These are phyloP conservation scores for Onthophagus sagittarius DNA, from an alignment of 2,888 invertebrate genomes.

Conservation along the genomic window DNA sequence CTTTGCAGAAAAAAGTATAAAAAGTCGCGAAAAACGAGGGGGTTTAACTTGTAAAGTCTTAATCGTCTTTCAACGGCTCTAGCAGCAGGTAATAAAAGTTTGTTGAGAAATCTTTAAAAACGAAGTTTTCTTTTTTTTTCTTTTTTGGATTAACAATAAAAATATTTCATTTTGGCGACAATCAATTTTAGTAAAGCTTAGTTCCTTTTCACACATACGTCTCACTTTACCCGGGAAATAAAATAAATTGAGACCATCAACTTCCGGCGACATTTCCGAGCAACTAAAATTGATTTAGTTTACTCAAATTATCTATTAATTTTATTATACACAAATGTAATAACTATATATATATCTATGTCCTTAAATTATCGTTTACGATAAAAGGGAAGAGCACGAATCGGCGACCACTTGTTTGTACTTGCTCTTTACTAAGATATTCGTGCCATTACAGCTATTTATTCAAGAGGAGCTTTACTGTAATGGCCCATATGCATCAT, in stretches of 20 bases:
- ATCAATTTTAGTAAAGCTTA: background rate
- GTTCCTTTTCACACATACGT: background rate
- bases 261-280: background rate
- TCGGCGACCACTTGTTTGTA: background rate
- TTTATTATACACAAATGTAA: too few relatives aligned
- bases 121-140: too few relatives aligned
- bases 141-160: too few relatives aligned
- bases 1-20: background rate
- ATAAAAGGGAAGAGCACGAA: background rate
- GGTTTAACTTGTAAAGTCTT: background rate
- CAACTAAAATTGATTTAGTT: too few relatives aligned
- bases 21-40: too few relatives aligned
- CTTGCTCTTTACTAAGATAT: background rate
- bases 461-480: background rate
- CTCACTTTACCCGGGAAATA: background rate
- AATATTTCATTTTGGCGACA: background rate
- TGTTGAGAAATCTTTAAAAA: too few relatives aligned
- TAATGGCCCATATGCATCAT: background rate
- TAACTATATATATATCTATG: too few relatives aligned
- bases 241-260: background rate
- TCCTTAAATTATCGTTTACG: too few relatives aligned
- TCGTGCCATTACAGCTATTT: background rate
- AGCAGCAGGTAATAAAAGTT: background rate
- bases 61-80: background rate
- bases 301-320: too few relatives aligned